Percentiles rank a stretch among this genome's conserved stretches.
phyloP scores from a whole-genome alignment of 2,113 vertebrate genomes.

The Nerophis ophidion region DNA sequence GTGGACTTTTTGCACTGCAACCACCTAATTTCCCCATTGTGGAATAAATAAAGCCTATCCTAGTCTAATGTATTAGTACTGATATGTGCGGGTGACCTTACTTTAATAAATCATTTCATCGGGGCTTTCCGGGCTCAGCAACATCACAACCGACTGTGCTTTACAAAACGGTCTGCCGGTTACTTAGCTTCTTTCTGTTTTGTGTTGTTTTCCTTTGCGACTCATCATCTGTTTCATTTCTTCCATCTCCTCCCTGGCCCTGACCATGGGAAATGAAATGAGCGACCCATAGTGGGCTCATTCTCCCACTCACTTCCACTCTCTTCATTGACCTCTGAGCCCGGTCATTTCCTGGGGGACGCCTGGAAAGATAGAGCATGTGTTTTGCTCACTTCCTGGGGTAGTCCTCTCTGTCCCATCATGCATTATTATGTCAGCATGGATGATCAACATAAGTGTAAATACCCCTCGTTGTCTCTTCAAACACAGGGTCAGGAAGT shows the following conservation, averaged over 20 bases:
- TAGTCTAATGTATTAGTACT: neutral
- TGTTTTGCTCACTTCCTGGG: conserved; percentile 47
- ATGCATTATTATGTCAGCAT: conserved; percentile 16
- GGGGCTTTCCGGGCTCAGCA: conserved; percentile 28
- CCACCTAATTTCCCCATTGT: too few relatives aligned
- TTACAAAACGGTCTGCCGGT: conserved; percentile 53
- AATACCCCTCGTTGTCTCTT: conserved; percentile 38
- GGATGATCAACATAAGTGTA: conserved; percentile 28
- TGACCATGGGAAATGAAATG: conserved; percentile 58
- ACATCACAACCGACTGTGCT: conserved; percentile 32
- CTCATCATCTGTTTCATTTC: conserved; percentile 53
- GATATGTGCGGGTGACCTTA: neutral
- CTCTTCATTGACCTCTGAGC: conserved; percentile 26
- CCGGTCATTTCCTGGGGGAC: conserved; percentile 51
- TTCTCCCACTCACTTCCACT: conserved; percentile 48
- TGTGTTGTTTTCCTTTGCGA: conserved; percentile 53
- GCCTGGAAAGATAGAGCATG: conserved; percentile 33
- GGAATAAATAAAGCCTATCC: too few relatives aligned
- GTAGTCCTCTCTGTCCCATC: conserved; percentile 15
- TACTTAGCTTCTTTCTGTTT: conserved; percentile 59
- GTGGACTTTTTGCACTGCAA: too few relatives aligned
- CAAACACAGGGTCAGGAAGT: conserved; percentile 49
- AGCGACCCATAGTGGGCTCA: conserved; percentile 53
- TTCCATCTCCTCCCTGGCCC: conserved; percentile 49
- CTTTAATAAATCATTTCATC: conserved; percentile 14